Evolutionary conservation across 2,113 vertebrate species (phyloP).

Genomic region (Equus quagga): DNA sequence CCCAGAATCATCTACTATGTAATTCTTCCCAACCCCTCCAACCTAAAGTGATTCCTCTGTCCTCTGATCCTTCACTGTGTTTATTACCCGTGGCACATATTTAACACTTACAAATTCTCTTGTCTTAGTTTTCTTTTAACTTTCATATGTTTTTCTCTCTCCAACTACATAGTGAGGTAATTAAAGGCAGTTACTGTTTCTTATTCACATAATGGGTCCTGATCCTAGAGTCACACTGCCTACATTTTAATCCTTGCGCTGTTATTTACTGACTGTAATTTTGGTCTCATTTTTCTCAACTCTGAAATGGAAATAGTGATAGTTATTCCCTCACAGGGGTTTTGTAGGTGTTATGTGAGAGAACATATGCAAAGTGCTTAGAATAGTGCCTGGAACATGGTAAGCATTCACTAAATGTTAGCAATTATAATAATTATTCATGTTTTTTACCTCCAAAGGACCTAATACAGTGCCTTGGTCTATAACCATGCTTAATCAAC

Average conservation of each 20-base stretch:
- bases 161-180: neutral
- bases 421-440: neutral
- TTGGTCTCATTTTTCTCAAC: conserved; percentile 8
- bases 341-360: neutral
- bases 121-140: conserved; percentile 21
- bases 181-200: neutral
- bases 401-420: neutral
- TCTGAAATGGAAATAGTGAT: neutral
- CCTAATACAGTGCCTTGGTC: neutral
- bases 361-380: neutral
- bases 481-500: neutral
- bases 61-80: neutral
- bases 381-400: neutral
- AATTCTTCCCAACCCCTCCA: neutral
- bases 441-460: neutral
- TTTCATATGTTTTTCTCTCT: neutral
- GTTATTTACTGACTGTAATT: neutral
- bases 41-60: neutral
- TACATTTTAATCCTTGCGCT: neutral
- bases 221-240: neutral
- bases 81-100: neutral
- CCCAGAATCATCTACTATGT: neutral
- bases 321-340: neutral
- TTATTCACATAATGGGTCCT: neutral
- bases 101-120: neutral